Percentiles rank a stretch among this genome's conserved stretches.
Evolutionary conservation across 2,888 invertebrate genomes (phyloP).

Genomic region (Listrodromus nycthemerus): DNA sequence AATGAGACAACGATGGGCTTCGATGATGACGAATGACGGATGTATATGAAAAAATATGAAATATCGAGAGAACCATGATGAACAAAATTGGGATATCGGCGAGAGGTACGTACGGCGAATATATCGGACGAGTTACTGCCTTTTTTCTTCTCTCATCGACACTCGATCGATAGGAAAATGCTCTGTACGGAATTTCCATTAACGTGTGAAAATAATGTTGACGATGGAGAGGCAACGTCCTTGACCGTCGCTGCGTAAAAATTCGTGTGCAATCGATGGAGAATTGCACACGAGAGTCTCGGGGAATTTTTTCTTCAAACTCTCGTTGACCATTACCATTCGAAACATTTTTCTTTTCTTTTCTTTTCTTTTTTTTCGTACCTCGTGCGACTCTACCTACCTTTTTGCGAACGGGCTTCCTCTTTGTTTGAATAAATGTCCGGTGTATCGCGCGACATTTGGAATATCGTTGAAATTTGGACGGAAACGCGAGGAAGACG

Average conservation of each 20-base stretch:
- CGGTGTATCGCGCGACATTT: neutral
- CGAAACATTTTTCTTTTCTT: neutral
- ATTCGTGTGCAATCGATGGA: slow-evolving; percentile 27
- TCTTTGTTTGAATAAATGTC: neutral
- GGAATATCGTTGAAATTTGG: neutral
- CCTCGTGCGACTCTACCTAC: slow-evolving; percentile 53
- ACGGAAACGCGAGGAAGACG: neutral
- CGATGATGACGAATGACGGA: slow-evolving; percentile 11
- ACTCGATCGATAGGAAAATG: slow-evolving; percentile 17
- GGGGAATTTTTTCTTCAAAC: no score
- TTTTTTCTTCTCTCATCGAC: slow-evolving; percentile 1
- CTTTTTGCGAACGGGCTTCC: slow-evolving; percentile 15
- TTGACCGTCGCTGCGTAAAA: slow-evolving; percentile 16
- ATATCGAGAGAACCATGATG: slow-evolving; percentile 16
- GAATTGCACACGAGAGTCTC: no score
- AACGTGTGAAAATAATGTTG: slow-evolving; percentile 43
- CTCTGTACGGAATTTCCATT: slow-evolving; percentile 5
- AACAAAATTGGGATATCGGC: slow-evolving; percentile 14
- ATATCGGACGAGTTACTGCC: neutral
- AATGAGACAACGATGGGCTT: slow-evolving; percentile 22
- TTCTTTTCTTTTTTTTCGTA: neutral
- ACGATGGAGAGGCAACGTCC: slow-evolving; percentile 23
- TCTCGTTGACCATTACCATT: no score
- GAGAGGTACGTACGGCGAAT: slow-evolving; percentile 20
- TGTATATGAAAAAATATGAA: neutral